Conservation (phyloP, 2,888 invertebrate species). For the Lithophane ornitopus region DNA sequence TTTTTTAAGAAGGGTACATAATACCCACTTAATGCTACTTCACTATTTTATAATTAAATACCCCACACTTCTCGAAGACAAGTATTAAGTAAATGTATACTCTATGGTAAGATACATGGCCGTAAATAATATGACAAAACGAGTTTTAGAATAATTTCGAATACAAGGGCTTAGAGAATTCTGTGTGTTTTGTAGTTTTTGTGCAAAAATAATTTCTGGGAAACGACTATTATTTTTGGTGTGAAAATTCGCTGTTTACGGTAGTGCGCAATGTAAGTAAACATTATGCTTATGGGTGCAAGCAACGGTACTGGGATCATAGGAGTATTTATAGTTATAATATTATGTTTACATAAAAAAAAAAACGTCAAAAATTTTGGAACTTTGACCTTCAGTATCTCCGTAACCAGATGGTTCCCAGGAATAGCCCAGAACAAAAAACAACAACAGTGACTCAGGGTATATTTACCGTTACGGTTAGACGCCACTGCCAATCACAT, state of each 20-base stretch:
- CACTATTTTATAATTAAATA: slow-evolving; percentile 52
- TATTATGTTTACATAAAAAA: background rate
- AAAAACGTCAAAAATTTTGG: background rate
- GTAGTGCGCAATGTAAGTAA: no score
- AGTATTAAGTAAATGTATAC: slow-evolving; percentile 19
- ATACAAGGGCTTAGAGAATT: no score
- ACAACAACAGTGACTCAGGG: background rate
- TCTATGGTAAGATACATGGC: slow-evolving; percentile 1
- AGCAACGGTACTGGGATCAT: no score
- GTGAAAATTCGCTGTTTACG: no score
- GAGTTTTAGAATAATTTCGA: background rate
- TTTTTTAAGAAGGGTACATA: slow-evolving; percentile 38
- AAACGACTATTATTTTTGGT: no score
- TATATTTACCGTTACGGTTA: no score
- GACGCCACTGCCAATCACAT: background rate
- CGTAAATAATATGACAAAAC: background rate
- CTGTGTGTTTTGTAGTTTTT: no score
- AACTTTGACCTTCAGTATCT: background rate
- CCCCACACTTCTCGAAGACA: background rate
- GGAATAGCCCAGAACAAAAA: background rate
- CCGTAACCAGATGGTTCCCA: background rate
- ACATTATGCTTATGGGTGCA: no score
- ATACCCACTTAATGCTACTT: slow-evolving; percentile 33
- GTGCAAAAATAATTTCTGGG: no score
- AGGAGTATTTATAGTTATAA: no score